Base-by-base conservation (phyloP, 2,888 invertebrate species). In the Masnerella sp. region DNA sequence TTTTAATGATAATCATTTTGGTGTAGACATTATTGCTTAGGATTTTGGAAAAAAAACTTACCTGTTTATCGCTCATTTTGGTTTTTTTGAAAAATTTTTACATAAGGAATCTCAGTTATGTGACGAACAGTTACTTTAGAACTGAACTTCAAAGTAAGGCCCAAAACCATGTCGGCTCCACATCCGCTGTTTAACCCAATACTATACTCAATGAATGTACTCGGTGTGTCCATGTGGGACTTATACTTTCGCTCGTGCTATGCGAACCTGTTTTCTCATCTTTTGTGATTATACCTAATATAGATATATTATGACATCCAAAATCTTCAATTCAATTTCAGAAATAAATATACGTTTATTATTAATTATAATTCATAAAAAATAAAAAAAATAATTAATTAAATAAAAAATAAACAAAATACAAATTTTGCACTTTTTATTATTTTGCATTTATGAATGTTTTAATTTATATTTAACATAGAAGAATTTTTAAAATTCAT, bases 171-270 rank as follows among this genome's bases (percentile, higher is more conserved):
- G 40, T 45, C 71, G 36, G 25, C 17, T 20, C 52, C 47, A 67
- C 43, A 70, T 74, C 77, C 76, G 76, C 76, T 77, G 15, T 56
- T 34, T 49, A 72, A 70, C 74, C 76, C n/a, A n/a, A n/a, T 69
- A 47, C 74, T 68, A 42, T 58, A 47, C 18, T 25, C 22, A 17
- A 17, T 36, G 25, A 40, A 38, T 42, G n/a, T n/a, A n/a, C n/a
- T n/a, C n/a, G n/a, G n/a, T n/a, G n/a, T n/a, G n/a, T 70, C 73
- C 75, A 76, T 73, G 76, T 76, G 73, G 62, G 73, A 47, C 65
- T 15, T 47, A 34, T 61, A 65, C 54, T 51, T 70, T 58, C 58
- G 42, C 45, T 25, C 30, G 51, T 11, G 45, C 2, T 17, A 30
- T n/a, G 47, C 40, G 45, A 74, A 70, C 69, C 69, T 30, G 74